Percentiles rank a stretch among this genome's conserved stretches.
These are phyloP conservation scores for Drosophila setifemur DNA, from an alignment of 1,140 invertebrate genomes.

Conservation along the genomic window DNA sequence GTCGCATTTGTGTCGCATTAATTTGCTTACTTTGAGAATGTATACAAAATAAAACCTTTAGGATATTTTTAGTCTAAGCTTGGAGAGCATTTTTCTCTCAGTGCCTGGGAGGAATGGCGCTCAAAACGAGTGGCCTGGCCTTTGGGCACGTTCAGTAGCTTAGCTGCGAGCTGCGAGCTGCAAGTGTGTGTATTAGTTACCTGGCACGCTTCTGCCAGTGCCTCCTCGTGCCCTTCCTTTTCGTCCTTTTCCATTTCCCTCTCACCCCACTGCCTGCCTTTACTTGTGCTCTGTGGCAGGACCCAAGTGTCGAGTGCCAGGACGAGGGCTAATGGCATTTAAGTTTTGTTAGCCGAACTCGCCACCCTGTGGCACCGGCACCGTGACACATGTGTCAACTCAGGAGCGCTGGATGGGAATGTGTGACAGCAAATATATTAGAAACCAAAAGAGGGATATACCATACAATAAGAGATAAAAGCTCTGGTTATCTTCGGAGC, in stretches of 20 bases:
- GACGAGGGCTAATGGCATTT: constrained; percentile 76
- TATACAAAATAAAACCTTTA: too few species aligned
- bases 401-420: constrained; percentile 25
- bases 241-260: neutral
- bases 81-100: neutral
- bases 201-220: constrained; percentile 66
- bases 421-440: constrained; percentile 10
- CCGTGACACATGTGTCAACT: constrained; percentile 29
- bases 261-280: neutral
- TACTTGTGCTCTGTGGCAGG: constrained; percentile 29
- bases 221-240: neutral
- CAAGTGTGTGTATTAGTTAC: constrained; percentile 60
- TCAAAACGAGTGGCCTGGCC: constrained; percentile 20
- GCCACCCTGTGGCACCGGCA: too few species aligned
- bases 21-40: too few species aligned
- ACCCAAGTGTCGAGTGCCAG: constrained; percentile 44
- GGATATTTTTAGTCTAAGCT: too few species aligned
- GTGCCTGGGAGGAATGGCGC: neutral
- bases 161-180: constrained; percentile 46
- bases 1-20: too few species aligned
- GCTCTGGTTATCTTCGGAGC: too few species aligned
- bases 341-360: constrained; percentile 53
- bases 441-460: constrained; percentile 9
- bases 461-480: too few species aligned
- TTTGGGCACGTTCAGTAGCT: constrained; percentile 66